Conservation (phyloP, 2,113 vertebrate genomes). For the Rhegmatorhina hoffmannsi region DNA sequence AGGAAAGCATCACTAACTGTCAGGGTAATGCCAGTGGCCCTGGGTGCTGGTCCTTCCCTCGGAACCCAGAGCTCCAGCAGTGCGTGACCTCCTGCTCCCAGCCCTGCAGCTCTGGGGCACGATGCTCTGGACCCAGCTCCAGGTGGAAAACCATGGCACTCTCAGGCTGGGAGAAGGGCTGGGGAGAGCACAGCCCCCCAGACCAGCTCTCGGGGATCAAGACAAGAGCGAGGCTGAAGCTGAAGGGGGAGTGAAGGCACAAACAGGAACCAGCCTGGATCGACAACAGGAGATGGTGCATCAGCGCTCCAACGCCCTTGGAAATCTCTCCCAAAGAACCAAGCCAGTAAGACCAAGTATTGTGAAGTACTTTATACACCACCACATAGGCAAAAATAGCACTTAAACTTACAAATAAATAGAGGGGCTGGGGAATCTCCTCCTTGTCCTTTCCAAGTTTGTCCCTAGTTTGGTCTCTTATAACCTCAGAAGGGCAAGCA, state of each 20-base stretch:
- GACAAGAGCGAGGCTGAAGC: neutral
- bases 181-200: neutral
- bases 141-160: neutral
- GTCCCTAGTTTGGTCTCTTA: neutral
- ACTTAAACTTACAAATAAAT: constrained; percentile 66
- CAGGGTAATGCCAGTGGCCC: neutral
- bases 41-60: rapidly evolving
- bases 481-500: neutral
- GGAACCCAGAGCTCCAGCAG: neutral
- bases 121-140: neutral
- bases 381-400: constrained; percentile 42
- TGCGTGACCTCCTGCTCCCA: neutral
- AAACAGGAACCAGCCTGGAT: neutral
- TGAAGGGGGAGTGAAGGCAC: constrained; percentile 21
- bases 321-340: neutral
- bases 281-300: neutral
- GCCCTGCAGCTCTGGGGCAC: neutral
- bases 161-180: neutral
- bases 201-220: rapidly evolving
- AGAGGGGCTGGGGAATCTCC: constrained; percentile 8
- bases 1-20: neutral
- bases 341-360: neutral
- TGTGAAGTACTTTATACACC: constrained; percentile 7
- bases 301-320: neutral
- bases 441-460: constrained; percentile 6